Base-by-base conservation (phyloP, 2,888 invertebrate species). In the Sclerodermus sp. region DNA sequence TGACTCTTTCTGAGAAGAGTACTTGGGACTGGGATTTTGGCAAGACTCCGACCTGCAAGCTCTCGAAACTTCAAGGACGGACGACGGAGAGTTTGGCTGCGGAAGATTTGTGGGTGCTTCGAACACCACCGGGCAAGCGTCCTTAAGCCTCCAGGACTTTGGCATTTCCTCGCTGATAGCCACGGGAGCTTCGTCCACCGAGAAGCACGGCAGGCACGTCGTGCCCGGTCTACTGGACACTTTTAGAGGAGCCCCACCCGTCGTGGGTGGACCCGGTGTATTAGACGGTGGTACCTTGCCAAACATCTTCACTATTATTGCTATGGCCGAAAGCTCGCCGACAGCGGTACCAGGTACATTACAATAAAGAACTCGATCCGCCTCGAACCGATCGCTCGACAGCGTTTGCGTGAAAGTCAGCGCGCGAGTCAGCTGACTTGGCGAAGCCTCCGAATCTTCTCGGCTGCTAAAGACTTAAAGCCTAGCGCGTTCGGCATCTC, bases 271-370 rank as follows among this genome's bases (percentile, higher is more conserved):
- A 30, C 71, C 73, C 29, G 73, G 68, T 30, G 66, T 63, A 51
- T 71, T 73, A 17, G 72, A 64, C 34, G 70, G 56, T 40, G 75
- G 70, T 51, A 73, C 66, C 55, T 74, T 74, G 50, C 74, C 75
- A 53, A 76, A 73, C 76, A 76, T 74, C 42, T 13, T 59, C 43
- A 39, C 16, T 17, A 49, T 6, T 23, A 4, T 14, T 14, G 12
- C 39, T 14, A 13, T 34, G 9, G n/a, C n/a, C n/a, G n/a, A n/a
- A n/a, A n/a, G n/a, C n/a, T n/a, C n/a, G n/a, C 2, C 6, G 30
- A n/a, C 18, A 12, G 10, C 9, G n/a, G n/a, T 37, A 14, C 13
- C 39, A 29, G 49, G 34, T 30, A 31, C 30, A 43, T 31, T 32
- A 23, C 42, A 15, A 17, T 14, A 14, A 12, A n/a, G 3, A 13